Conservation (phyloP, 2,888 invertebrate genomes). For the Mechanitis mazaeus region DNA sequence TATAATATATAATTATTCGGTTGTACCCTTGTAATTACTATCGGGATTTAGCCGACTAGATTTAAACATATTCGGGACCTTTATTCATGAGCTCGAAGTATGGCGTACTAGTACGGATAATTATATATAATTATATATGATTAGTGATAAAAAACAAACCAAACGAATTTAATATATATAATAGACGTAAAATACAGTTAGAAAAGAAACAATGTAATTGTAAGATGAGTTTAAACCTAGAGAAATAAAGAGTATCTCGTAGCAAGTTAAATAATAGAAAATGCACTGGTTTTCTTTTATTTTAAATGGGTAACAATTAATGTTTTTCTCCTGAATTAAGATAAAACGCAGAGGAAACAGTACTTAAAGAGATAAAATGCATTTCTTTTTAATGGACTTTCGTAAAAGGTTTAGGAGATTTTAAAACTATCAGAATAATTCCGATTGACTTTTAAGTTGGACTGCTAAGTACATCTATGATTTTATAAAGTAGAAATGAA, state of each 20-base stretch:
- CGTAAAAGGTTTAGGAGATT: slow-evolving; percentile 21
- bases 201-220: not conserved
- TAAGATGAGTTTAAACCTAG: slow-evolving; percentile 1
- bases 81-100: too few relatives aligned
- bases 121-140: too few relatives aligned
- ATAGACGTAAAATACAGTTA: not conserved
- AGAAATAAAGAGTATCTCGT: slow-evolving; percentile 2
- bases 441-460: not conserved
- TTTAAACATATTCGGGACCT: too few relatives aligned
- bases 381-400: slow-evolving; percentile 29
- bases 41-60: too few relatives aligned
- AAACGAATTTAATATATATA: not conserved
- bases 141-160: not conserved
- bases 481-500: too few relatives aligned
- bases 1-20: too few relatives aligned
- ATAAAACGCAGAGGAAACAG: slow-evolving; percentile 24
- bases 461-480: too few relatives aligned
- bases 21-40: too few relatives aligned
- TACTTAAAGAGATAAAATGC: slow-evolving; percentile 28
- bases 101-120: too few relatives aligned
- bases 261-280: slow-evolving; percentile 11
- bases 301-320: slow-evolving; percentile 22
- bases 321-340: slow-evolving; percentile 27
- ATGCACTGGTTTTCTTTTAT: slow-evolving; percentile 13
- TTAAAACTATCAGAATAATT: slow-evolving; percentile 8